phyloP scores from a whole-genome alignment of 1,140 invertebrate species.

The Penaeus indicus region DNA sequence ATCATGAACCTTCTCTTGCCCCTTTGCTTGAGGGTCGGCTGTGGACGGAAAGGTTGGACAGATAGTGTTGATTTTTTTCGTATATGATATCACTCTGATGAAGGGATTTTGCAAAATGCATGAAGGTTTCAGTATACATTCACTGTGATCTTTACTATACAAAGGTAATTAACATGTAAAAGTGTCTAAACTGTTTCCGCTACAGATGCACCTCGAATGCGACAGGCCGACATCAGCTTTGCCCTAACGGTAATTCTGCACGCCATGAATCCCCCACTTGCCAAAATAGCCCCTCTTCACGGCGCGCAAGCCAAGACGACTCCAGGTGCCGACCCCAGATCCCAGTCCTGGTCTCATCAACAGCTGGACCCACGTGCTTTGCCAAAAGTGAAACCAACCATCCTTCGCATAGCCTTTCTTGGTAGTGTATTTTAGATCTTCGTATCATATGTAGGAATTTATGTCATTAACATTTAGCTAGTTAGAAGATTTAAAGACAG shows the following conservation, averaged over 20 bases:
- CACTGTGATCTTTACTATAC: too few relatives aligned
- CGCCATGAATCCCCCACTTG: slow-evolving; percentile 81
- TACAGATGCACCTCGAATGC: slow-evolving; percentile 88
- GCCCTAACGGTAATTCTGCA: slow-evolving; percentile 90
- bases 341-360: slow-evolving; percentile 63
- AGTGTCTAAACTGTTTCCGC: slow-evolving; percentile 7
- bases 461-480: too few relatives aligned
- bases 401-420: slow-evolving; percentile 90
- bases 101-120: neutral
- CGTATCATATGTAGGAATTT: too few relatives aligned
- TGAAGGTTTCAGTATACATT: too few relatives aligned
- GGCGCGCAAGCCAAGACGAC: slow-evolving; percentile 47
- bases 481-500: too few relatives aligned
- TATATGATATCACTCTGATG: neutral
- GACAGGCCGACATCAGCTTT: slow-evolving; percentile 91
- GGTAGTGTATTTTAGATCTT: slow-evolving; percentile 72
- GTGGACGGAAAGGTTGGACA: slow-evolving; percentile 85
- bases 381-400: slow-evolving; percentile 72
- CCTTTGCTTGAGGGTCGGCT: slow-evolving; percentile 92
- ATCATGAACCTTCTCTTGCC: slow-evolving; percentile 97
- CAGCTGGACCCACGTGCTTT: slow-evolving; percentile 55
- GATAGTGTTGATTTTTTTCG: neutral
- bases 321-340: slow-evolving; percentile 48
- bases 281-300: slow-evolving; percentile 71
- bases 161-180: neutral